Percentiles rank a stretch among this genome's conserved stretches.
These are phyloP conservation scores for Archaeoteleia sp. DNA, from an alignment of 2,888 invertebrate species.

Conservation along the genomic window DNA sequence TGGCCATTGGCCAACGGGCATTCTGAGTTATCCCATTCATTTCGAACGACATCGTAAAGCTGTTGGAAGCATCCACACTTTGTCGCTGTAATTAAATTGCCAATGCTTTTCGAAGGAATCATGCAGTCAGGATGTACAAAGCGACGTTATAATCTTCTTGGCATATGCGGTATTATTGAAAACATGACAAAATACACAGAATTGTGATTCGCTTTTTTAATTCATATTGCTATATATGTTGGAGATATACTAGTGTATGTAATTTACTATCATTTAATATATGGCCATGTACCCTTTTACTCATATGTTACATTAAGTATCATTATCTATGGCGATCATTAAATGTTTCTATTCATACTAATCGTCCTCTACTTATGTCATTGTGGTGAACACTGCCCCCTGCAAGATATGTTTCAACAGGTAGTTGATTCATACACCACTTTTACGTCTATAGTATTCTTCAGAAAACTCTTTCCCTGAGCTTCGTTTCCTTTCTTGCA, in stretches of 20 bases:
- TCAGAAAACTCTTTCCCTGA: neutral
- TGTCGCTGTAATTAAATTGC: constrained; percentile 20
- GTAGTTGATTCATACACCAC: constrained; percentile 36
- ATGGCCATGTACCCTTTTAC: too few relatives aligned
- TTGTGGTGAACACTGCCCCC: constrained; percentile 9
- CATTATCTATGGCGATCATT: too few relatives aligned
- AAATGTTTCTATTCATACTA: constrained; percentile 34
- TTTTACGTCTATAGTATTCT: constrained; percentile 8
- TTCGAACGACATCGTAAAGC: constrained; percentile 12
- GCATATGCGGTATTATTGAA: neutral
- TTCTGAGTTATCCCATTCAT: constrained; percentile 17
- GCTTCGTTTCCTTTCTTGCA: too few relatives aligned
- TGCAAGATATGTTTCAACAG: constrained; percentile 33
- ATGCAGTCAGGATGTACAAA: neutral
- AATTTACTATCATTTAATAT: too few relatives aligned
- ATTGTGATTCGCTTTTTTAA: too few relatives aligned
- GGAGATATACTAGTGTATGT: too few relatives aligned
- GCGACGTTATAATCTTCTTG: neutral
- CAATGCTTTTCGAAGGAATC: neutral
- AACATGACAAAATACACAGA: neutral
- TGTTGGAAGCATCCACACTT: constrained; percentile 11
- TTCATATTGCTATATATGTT: too few relatives aligned
- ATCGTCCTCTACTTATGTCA: constrained; percentile 29
- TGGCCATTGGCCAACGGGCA: constrained; percentile 21
- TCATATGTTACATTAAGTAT: too few relatives aligned